A percentile compares a stretch with the other conserved stretches of the same genome.
Evolutionary conservation across 2,113 vertebrate species (phyloP).

Genomic region (Gopherus evgoodei): DNA sequence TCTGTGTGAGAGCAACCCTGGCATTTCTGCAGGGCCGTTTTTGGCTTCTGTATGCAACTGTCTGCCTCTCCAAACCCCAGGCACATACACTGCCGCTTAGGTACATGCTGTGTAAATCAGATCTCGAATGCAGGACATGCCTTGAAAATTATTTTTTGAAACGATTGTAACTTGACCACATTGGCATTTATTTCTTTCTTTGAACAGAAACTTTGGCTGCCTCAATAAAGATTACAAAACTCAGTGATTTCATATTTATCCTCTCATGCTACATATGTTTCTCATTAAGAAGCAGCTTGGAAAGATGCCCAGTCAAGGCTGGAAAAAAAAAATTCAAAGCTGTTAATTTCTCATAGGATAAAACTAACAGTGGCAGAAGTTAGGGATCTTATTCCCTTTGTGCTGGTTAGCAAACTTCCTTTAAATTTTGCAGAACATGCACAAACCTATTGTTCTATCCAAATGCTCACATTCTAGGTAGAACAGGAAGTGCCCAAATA

Average conservation of each 20-base stretch:
- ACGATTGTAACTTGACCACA: neutral
- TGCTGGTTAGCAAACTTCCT: constrained; percentile 43
- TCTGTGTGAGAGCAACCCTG: neutral
- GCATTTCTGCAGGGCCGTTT: neutral
- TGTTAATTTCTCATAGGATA: constrained; percentile 62
- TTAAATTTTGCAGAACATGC: constrained; percentile 17
- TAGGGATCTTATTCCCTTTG: constrained; percentile 62
- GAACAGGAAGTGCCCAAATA: neutral
- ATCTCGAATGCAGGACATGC: neutral
- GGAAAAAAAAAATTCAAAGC: constrained; percentile 49
- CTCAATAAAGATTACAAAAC: constrained; percentile 60
- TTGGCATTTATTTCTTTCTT: constrained; percentile 58
- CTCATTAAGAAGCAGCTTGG: constrained; percentile 73
- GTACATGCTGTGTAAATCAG: neutral
- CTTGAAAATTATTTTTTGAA: neutral
- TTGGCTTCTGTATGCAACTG: neutral
- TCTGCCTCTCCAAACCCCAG: neutral
- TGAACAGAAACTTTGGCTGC: constrained; percentile 43
- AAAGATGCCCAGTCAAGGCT: constrained; percentile 57
- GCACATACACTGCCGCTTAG: neutral
- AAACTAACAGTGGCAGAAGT: constrained; percentile 64
- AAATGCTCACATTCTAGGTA: constrained; percentile 9
- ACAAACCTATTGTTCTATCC: neutral
- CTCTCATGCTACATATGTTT: constrained; percentile 70
- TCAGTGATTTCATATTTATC: constrained; percentile 45